Percentiles rank a stretch among this genome's conserved stretches.
Evolutionary conservation across 2,797 vertebrate species (phyloP).

Genomic region (Poecilia wingei): DNA sequence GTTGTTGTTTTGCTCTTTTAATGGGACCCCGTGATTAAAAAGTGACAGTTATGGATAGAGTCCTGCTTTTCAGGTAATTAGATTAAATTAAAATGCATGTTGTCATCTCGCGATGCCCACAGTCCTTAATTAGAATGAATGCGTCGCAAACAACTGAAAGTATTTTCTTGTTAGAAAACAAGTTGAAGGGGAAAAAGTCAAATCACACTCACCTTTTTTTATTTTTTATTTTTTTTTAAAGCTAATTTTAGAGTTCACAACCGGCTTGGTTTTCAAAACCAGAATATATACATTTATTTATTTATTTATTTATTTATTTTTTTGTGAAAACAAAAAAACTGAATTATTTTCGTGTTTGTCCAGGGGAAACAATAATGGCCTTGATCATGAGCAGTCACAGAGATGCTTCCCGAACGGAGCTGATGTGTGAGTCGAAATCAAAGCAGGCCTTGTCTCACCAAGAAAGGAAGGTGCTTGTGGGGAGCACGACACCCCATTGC

Average conservation of each 20-base stretch:
- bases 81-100: conserved; percentile 85
- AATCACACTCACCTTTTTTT: conserved; percentile 14
- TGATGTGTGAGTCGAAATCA: conserved; percentile 61
- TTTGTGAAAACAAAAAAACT: not conserved
- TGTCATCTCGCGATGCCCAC: conserved; percentile 67
- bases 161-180: conserved; percentile 62
- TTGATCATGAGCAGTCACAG: conserved; percentile 40
- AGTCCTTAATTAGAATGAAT: conserved; percentile 83
- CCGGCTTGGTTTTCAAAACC: not conserved
- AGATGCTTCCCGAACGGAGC: conserved; percentile 38
- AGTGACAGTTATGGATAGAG: conserved; percentile 85
- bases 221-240: conserved; percentile 6
- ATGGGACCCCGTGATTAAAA: conserved; percentile 74
- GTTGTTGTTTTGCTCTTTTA: conserved; percentile 47
- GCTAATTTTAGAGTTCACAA: conserved; percentile 1
- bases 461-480: conserved; percentile 53
- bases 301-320: not conserved
- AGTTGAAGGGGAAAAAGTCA: conserved; percentile 71
- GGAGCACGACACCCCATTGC: conserved; percentile 74
- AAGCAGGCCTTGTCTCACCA: conserved; percentile 49
- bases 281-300: not conserved
- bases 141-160: conserved; percentile 68
- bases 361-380: conserved; percentile 27
- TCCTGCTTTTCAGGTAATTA: conserved; percentile 82
- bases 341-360: conserved; percentile 15